These are phyloP conservation scores for Leptosomus discolor DNA, from an alignment of 2,113 vertebrate genomes.

Conservation along the genomic window DNA sequence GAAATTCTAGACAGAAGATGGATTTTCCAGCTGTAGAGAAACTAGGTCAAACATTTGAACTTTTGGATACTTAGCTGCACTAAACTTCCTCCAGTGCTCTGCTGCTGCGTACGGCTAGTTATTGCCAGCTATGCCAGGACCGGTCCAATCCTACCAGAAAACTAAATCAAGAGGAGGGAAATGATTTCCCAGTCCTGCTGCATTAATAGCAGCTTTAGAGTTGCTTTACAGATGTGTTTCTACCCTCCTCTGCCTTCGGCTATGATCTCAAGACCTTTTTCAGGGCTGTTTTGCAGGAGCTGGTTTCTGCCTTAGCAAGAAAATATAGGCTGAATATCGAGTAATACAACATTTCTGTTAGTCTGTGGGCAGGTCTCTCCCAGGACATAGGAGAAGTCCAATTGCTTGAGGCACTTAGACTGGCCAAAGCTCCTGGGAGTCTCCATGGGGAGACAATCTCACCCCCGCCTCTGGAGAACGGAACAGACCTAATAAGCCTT, in stretches of 20 bases:
- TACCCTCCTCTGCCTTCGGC: neutral
- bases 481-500: constrained; percentile 6
- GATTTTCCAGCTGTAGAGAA: constrained; percentile 44
- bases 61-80: neutral
- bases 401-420: constrained; percentile 33
- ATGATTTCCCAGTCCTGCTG: neutral
- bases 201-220: neutral
- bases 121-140: neutral
- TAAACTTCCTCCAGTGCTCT: neutral
- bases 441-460: neutral
- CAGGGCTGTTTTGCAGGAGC: neutral
- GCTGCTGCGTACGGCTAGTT: accelerated
- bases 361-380: neutral
- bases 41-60: constrained; percentile 22
- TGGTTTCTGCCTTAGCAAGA: neutral
- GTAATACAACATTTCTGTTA: neutral
- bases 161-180: neutral
- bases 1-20: constrained; percentile 41
- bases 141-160: neutral
- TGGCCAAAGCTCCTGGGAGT: constrained; percentile 43
- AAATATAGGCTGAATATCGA: neutral
- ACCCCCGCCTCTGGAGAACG: neutral
- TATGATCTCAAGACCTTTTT: neutral
- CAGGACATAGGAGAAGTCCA: neutral
- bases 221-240: neutral